Conservation (phyloP, 2,888 invertebrate species). For the Leucophenga montana region DNA sequence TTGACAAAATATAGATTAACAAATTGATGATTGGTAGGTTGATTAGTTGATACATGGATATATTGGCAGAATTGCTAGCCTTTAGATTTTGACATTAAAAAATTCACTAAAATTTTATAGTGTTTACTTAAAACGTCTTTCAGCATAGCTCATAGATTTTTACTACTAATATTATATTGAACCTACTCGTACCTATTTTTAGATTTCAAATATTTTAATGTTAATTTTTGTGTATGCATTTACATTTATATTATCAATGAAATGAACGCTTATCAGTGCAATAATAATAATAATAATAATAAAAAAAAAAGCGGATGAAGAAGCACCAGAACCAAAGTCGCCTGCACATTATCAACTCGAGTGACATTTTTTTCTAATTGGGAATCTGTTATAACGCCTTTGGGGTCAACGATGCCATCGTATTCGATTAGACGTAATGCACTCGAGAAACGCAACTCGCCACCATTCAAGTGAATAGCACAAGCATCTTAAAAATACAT, state of each 20-base stretch:
- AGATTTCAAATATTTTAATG: not conserved
- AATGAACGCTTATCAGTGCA: not conserved
- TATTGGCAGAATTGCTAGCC: too few species aligned
- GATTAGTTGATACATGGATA: too few species aligned
- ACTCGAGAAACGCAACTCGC: conserved; percentile 23
- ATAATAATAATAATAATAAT: conserved; percentile 48
- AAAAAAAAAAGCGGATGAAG: not conserved
- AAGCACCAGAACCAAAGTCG: not conserved
- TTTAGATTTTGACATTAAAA: too few species aligned
- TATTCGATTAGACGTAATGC: conserved; percentile 37
- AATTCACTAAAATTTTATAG: too few species aligned
- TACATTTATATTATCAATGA: too few species aligned
- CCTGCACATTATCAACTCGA: conserved; percentile 42
- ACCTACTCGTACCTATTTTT: too few species aligned
- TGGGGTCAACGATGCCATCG: conserved; percentile 58
- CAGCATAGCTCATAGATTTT: too few species aligned
- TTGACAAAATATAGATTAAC: too few species aligned
- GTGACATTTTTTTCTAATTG: conserved; percentile 50
- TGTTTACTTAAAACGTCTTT: too few species aligned
- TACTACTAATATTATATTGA: too few species aligned
- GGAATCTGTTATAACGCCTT: conserved; percentile 53
- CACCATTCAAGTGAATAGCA: not conserved
- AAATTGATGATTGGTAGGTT: too few species aligned
- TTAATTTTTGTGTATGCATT: conserved; percentile 2
- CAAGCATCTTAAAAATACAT: too few species aligned